Conservation (phyloP, 2,113 vertebrate genomes). For the Dascyllus trimaculatus region DNA sequence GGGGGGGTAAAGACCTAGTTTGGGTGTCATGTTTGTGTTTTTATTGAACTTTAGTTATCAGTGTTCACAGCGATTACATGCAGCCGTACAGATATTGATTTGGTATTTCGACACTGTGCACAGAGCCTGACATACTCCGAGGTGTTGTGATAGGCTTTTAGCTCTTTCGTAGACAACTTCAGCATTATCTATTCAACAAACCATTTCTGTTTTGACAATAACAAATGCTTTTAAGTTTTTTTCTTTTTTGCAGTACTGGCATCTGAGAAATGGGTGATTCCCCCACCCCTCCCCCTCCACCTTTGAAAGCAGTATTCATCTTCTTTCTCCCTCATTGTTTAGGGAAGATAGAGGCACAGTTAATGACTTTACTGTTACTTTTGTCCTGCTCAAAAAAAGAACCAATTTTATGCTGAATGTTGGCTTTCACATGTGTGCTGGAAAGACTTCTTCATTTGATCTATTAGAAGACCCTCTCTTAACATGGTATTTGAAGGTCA, state of each 20-base stretch:
- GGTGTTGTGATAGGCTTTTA: slow-evolving; percentile 33
- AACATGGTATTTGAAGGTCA: not conserved
- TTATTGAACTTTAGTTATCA: slow-evolving; percentile 11
- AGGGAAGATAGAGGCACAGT: slow-evolving; percentile 27
- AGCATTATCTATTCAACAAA: slow-evolving; percentile 64
- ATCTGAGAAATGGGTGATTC: slow-evolving; percentile 28
- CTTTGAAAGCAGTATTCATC: slow-evolving; percentile 47
- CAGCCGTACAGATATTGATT: slow-evolving; percentile 36
- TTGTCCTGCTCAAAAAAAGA: not conserved
- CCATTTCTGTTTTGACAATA: slow-evolving; percentile 62
- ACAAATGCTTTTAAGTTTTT: slow-evolving; percentile 55
- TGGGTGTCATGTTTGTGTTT: not conserved
- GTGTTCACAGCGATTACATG: slow-evolving; percentile 1
- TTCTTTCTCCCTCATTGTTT: slow-evolving; percentile 37
- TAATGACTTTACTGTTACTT: slow-evolving; percentile 11
- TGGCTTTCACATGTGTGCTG: not conserved
- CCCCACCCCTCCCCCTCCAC: too few relatives aligned
- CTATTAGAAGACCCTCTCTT: not conserved
- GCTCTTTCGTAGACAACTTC: slow-evolving; percentile 36
- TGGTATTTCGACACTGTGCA: slow-evolving; percentile 5
- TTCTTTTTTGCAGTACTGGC: slow-evolving; percentile 26
- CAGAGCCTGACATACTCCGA: slow-evolving; percentile 20
- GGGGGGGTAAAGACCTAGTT: too few relatives aligned
- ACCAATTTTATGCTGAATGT: not conserved
- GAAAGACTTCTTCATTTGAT: not conserved